phyloP scores from a whole-genome alignment of 2,797 vertebrate species.

The Myotis planiceps region DNA sequence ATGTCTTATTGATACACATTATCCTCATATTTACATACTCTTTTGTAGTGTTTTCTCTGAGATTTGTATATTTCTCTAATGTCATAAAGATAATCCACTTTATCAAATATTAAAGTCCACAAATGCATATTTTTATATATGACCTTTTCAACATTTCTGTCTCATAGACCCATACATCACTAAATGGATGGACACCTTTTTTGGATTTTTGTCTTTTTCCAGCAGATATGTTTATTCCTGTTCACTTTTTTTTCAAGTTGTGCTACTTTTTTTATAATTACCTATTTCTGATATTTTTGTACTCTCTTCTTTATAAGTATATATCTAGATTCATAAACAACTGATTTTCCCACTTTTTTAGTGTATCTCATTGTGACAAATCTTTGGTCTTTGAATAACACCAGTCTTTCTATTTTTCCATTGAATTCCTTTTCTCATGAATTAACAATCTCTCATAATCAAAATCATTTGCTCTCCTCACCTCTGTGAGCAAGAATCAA shows the following conservation, averaged over 20 bases:
- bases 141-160: neutral
- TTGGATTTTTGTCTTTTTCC: neutral
- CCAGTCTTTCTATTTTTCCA: neutral
- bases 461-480: neutral
- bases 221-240: neutral
- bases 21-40: neutral
- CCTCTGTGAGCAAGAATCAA: neutral
- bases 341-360: neutral
- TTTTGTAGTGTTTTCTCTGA: neutral
- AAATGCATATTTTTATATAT: neutral
- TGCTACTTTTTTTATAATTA: neutral
- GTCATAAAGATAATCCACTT: neutral
- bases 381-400: neutral
- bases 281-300: neutral
- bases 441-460: neutral
- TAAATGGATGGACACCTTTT: neutral
- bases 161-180: neutral
- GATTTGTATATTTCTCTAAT: neutral
- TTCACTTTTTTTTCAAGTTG: neutral
- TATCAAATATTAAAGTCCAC: neutral
- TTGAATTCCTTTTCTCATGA: neutral
- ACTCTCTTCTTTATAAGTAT: neutral
- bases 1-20: neutral
- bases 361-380: conserved; percentile 28
- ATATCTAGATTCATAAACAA: neutral